phyloP scores from a whole-genome alignment of 2,797 vertebrate species.

The Gambelia wislizenii region DNA sequence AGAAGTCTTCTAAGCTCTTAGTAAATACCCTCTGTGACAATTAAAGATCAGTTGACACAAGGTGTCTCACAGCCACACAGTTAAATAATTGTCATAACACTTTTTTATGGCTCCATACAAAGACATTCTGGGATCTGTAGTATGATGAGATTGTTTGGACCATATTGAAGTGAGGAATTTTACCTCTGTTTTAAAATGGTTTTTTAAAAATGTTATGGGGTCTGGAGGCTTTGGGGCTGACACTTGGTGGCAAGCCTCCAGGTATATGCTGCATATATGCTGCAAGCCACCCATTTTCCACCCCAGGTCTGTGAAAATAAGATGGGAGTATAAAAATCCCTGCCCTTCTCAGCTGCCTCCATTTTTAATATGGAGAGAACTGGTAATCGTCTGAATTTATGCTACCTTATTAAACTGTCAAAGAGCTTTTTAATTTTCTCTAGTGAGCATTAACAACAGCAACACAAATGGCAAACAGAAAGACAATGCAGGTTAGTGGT shows the following conservation, averaged over 20 bases:
- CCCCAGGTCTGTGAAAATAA: neutral
- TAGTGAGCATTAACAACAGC: neutral
- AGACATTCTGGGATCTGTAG: too few species aligned
- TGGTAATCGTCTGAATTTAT: neutral
- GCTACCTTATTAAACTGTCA: neutral
- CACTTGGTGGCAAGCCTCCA: too few species aligned
- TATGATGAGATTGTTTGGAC: too few species aligned
- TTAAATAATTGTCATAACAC: too few species aligned
- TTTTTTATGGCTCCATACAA: too few species aligned
- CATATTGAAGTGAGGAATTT: too few species aligned
- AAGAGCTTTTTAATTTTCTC: neutral
- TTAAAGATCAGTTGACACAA: too few species aligned
- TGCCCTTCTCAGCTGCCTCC: neutral
- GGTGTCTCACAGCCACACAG: too few species aligned
- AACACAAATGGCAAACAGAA: neutral
- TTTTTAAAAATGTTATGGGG: too few species aligned
- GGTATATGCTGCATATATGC: too few species aligned
- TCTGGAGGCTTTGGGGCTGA: too few species aligned
- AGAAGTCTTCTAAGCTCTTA: accelerated
- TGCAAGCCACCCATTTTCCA: neutral
- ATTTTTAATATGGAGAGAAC: neutral
- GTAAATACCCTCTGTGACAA: accelerated
- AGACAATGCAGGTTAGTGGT: neutral
- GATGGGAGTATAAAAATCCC: neutral
- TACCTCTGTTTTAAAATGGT: too few species aligned